Evolutionary conservation across 2,888 invertebrate species (phyloP).

Genomic region (Dasypogon diadema): DNA sequence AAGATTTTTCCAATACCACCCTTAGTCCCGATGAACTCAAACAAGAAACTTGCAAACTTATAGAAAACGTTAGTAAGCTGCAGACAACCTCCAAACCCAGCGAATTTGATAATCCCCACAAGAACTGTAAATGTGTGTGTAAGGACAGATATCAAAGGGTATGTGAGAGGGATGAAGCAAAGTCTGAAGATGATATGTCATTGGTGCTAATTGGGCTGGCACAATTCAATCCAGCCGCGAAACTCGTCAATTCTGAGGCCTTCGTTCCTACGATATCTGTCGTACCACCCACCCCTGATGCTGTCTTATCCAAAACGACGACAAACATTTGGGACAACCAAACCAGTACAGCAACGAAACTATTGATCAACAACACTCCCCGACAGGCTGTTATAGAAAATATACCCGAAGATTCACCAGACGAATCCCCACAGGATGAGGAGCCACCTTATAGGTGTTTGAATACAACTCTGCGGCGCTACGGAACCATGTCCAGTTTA

Average conservation of each 20-base stretch:
- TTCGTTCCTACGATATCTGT: slow-evolving; percentile 78
- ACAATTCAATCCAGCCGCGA: slow-evolving; percentile 70
- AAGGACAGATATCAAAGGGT: slow-evolving; percentile 38
- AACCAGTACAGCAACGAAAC: slow-evolving; percentile 67
- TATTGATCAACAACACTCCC: slow-evolving; percentile 64
- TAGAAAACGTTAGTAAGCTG: slow-evolving; percentile 64
- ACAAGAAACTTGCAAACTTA: slow-evolving; percentile 66
- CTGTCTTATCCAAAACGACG: slow-evolving; percentile 65
- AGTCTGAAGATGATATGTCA: slow-evolving; percentile 75
- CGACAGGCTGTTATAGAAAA: slow-evolving; percentile 65
- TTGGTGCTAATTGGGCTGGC: slow-evolving; percentile 77
- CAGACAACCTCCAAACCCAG: slow-evolving; percentile 54
- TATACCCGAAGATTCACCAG: slow-evolving; percentile 74
- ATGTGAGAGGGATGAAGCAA: slow-evolving; percentile 64
- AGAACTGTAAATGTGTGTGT: slow-evolving; percentile 62
- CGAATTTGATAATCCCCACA: slow-evolving; percentile 57
- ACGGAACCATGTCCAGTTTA: slow-evolving; percentile 80
- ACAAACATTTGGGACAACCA: slow-evolving; percentile 67
- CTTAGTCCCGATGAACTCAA: slow-evolving; percentile 66
- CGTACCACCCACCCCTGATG: slow-evolving; percentile 81
- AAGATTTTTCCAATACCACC: slow-evolving; percentile 65
- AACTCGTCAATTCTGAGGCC: slow-evolving; percentile 70
- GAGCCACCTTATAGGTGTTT: slow-evolving; percentile 81
- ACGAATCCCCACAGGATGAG: slow-evolving; percentile 79
- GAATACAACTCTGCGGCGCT: slow-evolving; percentile 70